Evolutionary conservation across 1,140 invertebrate species (phyloP).

Genomic region (Hesperophylax magnus): DNA sequence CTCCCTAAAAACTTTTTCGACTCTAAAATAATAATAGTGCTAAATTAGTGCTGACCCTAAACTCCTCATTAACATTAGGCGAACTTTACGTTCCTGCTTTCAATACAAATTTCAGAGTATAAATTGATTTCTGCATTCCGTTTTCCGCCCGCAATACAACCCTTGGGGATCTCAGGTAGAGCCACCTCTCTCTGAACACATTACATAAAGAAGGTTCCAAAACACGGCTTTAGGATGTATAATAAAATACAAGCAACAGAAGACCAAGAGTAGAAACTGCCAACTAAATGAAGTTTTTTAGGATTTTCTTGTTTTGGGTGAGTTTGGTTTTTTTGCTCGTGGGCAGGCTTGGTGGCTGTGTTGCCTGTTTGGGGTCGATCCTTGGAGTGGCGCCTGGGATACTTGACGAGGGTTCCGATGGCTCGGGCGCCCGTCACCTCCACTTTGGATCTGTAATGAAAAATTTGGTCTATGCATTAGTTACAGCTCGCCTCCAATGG

Average conservation of each 20-base stretch:
- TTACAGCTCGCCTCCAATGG: conserved; percentile 20
- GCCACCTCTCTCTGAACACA: background rate
- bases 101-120: conserved; percentile 15
- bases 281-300: background rate
- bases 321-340: background rate
- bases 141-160: conserved; percentile 15
- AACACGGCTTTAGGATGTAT: background rate
- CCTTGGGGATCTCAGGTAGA: conserved; percentile 31
- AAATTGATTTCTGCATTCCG: conserved; percentile 38
- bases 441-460: conserved; percentile 34
- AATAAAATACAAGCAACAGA: background rate
- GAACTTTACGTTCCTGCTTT: conserved; percentile 15
- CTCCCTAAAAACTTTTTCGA: background rate
- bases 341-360: background rate
- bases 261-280: background rate
- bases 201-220: conserved; percentile 14
- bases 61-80: conserved; percentile 1
- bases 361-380: background rate
- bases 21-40: background rate
- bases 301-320: background rate
- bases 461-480: conserved; percentile 38
- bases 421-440: conserved; percentile 35
- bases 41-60: background rate
- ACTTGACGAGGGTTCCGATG: conserved; percentile 36
- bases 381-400: conserved; percentile 17